Evolutionary conservation across 2,888 invertebrate species (phyloP), one percentile per base, ranked within the genome.

Genomic region (Aphodius granarius): DNA sequence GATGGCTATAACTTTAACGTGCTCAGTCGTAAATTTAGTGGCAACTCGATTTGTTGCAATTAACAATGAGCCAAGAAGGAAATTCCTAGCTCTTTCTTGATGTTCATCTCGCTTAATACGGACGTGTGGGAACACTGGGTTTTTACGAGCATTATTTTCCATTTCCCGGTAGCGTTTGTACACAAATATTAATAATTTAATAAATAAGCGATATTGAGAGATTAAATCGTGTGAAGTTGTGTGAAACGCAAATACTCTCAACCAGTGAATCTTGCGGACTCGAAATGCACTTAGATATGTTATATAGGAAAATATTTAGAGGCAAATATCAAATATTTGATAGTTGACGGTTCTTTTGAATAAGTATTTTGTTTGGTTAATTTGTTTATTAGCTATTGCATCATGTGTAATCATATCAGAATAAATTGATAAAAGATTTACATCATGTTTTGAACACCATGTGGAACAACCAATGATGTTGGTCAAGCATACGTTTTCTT

Each of bases 31-130:
- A 68, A 68, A 68, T 22, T 22, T 20, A 20, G 20, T 20, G 21
- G 20, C 22, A 20, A 68, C 20, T n/a, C 68, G 68, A 68, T 68
- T 68, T 68, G 68, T 68, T 68, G 68, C 68, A 68, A 68, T 68
- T 68, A 68, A 68, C 68, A 68, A 68, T 68, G n/a, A n/a, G n/a
- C n/a, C 68, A 21, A 68, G 19, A 20, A 21, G 19, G 68, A 19
- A 21, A 20, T 22, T 20, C 68, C n/a, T n/a, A n/a, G 68, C 68
- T 20, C 68, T 22, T 20, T 21, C 6, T 9, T 43, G 9, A 9
- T 43, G n/a, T 20, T 20, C 19, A 68, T 19, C 68, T 6, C 68
- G 21, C 68, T 68, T 22, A 19, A 68, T 66, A 66, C 66, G 66
- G 17, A 68, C 21, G 68, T 68, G 68, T 68, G 68, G 68, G 68